Conservation (phyloP, 92 coral and sea anemone genomes). For the Scolanthus callimorphus region DNA sequence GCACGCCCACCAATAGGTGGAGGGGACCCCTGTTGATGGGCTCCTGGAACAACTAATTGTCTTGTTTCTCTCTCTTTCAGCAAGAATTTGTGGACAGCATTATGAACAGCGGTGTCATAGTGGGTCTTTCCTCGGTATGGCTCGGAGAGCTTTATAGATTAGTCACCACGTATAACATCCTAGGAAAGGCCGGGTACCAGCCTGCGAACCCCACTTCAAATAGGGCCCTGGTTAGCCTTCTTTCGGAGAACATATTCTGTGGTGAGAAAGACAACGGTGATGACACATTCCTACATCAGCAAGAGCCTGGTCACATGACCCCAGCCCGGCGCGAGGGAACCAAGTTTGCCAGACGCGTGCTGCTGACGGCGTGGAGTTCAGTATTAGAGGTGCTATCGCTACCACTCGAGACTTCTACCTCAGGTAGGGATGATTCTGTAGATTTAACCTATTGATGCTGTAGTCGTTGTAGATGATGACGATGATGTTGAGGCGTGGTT, state of each 20-base stretch:
- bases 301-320: slow-evolving; percentile 64
- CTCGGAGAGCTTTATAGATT: slow-evolving; percentile 94
- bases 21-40: too few relatives aligned
- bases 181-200: slow-evolving; percentile 94
- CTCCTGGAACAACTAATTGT: too few relatives aligned
- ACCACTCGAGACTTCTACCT: slow-evolving; percentile 82
- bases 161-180: slow-evolving; percentile 93
- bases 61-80: too few relatives aligned
- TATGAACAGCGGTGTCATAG: slow-evolving; percentile 80
- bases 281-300: slow-evolving; percentile 69
- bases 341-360: slow-evolving; percentile 89
- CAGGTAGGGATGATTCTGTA: slow-evolving; percentile 60
- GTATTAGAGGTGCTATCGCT: slow-evolving; percentile 89
- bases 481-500: too few relatives aligned
- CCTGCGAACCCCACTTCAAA: slow-evolving; percentile 61
- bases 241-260: slow-evolving; percentile 61
- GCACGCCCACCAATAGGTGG: too few relatives aligned
- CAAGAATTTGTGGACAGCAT: slow-evolving; percentile 82
- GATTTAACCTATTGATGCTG: too few relatives aligned
- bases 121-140: slow-evolving; percentile 99
- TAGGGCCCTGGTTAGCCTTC: slow-evolving; percentile 73
- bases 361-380: slow-evolving; percentile 94
- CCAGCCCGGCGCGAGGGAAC: slow-evolving; percentile 92
- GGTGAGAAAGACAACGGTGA: slow-evolving; percentile 64
- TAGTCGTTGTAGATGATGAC: too few relatives aligned